A percentile compares a stretch with the other conserved stretches of the same genome.
phyloP scores from a whole-genome alignment of 2,797 vertebrate species.

The Tauraco hartlaubi region DNA sequence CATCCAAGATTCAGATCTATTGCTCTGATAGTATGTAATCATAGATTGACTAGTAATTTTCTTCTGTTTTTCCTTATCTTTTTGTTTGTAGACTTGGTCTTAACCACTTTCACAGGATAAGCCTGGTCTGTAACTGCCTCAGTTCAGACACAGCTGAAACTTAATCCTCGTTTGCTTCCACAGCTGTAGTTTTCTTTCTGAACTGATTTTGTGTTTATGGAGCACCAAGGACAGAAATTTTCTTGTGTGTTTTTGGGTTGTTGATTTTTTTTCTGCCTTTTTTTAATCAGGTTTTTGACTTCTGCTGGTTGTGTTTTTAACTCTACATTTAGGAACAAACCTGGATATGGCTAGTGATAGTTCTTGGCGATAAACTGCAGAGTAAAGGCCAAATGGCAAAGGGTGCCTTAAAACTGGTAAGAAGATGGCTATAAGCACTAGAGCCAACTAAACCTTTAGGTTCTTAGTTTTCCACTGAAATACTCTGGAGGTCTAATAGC shows the following conservation, averaged over 20 bases:
- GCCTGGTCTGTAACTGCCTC: not conserved
- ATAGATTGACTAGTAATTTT: not conserved
- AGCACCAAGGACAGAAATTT: not conserved
- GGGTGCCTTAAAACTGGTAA: not conserved
- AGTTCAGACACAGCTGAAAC: conserved; percentile 15
- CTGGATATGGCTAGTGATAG: not conserved
- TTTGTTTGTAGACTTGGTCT: not conserved
- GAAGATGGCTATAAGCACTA: not conserved
- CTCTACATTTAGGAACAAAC: not conserved
- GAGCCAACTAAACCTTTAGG: not conserved
- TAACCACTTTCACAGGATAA: not conserved
- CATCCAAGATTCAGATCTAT: not conserved
- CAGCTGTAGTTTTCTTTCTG: conserved; percentile 27
- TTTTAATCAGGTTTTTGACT: not conserved
- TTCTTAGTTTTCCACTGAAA: not conserved
- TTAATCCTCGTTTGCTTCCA: not conserved
- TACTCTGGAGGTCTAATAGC: not conserved
- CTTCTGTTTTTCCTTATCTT: not conserved
- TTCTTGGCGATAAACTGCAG: not conserved
- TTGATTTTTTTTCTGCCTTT: not conserved
- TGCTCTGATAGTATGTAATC: not conserved
- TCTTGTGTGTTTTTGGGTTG: not conserved
- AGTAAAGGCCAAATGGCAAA: not conserved
- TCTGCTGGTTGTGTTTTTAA: not conserved
- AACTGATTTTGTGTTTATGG: not conserved